Base-by-base conservation (phyloP, 2,888 invertebrate species). In the Ptilodon capucinus region DNA sequence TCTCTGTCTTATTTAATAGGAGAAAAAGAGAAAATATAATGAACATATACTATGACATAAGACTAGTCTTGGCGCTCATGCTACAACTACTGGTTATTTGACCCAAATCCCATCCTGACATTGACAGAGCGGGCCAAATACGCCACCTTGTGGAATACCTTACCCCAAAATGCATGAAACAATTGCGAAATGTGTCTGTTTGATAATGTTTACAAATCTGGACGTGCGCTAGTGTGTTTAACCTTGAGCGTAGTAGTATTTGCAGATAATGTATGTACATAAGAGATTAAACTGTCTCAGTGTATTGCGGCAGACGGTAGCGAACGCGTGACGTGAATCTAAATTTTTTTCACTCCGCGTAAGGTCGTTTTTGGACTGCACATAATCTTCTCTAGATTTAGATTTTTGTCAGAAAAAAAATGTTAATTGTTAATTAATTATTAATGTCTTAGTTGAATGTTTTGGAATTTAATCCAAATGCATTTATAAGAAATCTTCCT, bases 61-160 rank as follows among this genome's bases (percentile, higher is more conserved):
- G n/a, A n/a, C n/a, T n/a, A n/a, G n/a, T n/a, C n/a, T n/a, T n/a
- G n/a, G n/a, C n/a, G n/a, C n/a, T n/a, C 16, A 21, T 13, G 38
- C 34, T 46, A 36, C 45, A 40, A 34, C 46, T 46, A 43, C 47
- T 25, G 49, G 48, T 53, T 44, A 40, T 50, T 51, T 57, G 69
- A 65, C 71, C 72, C 56, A 73, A 51, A 65, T 68, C 59, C 55
- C 51, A 46, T 43, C 40, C 21, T 60, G 76, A 66, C 79, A 77
- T 74, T 78, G 79, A 76, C 74, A 75, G 64, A 62, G 65, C 69
- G 71, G 64, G 45, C 74, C 67, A 48, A 71, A 69, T 64, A 52
- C 46, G 60, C 58, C 58, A 36, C 72, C 68, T 68, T 77, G 72
- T 50, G 64, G 53, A 48, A 57, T 49, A 39, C 48, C 53, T 16